Evolutionary conservation across 1,140 invertebrate species (phyloP).

Genomic region (Conus ventricosus): DNA sequence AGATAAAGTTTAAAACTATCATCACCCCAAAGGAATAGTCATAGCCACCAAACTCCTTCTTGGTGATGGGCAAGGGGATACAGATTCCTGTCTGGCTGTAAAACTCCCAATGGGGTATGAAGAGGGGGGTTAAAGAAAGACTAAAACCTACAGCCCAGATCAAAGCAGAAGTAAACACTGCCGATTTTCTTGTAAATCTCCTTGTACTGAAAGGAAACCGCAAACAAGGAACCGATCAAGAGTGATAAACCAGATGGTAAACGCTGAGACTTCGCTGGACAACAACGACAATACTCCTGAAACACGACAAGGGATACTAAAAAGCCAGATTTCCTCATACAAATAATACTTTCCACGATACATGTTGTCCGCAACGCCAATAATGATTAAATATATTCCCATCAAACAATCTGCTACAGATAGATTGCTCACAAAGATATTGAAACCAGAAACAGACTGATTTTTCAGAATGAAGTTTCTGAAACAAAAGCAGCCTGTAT

Average conservation of each 20-base stretch:
- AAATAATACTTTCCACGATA: no score
- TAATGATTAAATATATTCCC: neutral
- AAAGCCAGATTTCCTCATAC: no score
- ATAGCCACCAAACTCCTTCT: slow-evolving; percentile 35
- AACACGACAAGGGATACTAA: no score
- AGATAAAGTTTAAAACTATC: slow-evolving; percentile 46
- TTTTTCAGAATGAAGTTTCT: neutral
- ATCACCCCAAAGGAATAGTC: slow-evolving; percentile 48
- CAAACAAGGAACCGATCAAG: slow-evolving; percentile 54
- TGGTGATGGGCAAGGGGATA: slow-evolving; percentile 48
- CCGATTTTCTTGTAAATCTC: slow-evolving; percentile 31
- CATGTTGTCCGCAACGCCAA: no score
- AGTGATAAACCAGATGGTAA: no score
- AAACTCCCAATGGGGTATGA: slow-evolving; percentile 9
- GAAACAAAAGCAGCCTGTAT: neutral
- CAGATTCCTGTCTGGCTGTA: slow-evolving; percentile 50
- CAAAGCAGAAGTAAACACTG: neutral
- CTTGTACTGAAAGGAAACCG: slow-evolving; percentile 55
- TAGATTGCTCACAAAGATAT: neutral
- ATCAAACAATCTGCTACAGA: neutral
- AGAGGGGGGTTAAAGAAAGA: slow-evolving; percentile 40
- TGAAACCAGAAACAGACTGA: neutral
- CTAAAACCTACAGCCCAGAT: slow-evolving; percentile 43
- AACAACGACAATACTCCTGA: no score
- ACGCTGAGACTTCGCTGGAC: no score